A percentile compares a stretch with the other conserved stretches of the same genome.
These are phyloP conservation scores for Philopotamus ludificatus DNA, from an alignment of 1,140 invertebrate species.

Conservation along the genomic window DNA sequence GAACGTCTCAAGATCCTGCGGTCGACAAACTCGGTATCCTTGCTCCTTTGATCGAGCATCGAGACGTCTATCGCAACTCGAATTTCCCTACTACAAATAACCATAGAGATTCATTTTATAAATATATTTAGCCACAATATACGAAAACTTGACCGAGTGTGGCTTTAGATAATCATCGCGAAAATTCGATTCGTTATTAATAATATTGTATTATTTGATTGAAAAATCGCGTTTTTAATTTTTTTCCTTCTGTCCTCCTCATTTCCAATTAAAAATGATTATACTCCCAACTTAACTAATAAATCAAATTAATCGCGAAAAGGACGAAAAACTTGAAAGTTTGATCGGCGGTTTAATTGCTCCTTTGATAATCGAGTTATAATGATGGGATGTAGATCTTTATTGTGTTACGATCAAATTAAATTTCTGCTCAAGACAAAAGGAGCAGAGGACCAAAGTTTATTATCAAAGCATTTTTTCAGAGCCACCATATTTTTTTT, in stretches of 20 bases:
- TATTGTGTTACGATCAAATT: background rate
- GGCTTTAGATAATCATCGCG: too few species aligned
- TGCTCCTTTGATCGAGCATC: slow-evolving; percentile 6
- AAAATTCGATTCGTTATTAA: too few species aligned
- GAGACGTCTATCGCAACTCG: too few species aligned
- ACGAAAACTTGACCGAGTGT: too few species aligned
- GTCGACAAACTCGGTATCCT: background rate
- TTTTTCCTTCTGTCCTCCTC: background rate
- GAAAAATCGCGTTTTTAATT: too few species aligned
- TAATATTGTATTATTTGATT: too few species aligned
- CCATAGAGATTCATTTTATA: too few species aligned
- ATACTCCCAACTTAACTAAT: background rate
- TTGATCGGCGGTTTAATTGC: background rate
- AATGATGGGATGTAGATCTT: background rate
- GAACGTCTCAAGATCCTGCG: slow-evolving; percentile 15
- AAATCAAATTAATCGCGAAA: background rate
- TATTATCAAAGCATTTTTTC: background rate
- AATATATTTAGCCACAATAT: too few species aligned
- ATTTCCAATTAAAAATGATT: background rate
- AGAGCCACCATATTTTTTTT: too few species aligned
- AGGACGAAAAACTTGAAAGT: background rate
- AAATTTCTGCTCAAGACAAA: background rate
- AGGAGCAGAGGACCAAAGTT: background rate
- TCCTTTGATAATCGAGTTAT: background rate
- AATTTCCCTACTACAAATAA: too few species aligned